phyloP scores from a whole-genome alignment of 1,140 invertebrate genomes.

The Thaumetopoea pityocampa region DNA sequence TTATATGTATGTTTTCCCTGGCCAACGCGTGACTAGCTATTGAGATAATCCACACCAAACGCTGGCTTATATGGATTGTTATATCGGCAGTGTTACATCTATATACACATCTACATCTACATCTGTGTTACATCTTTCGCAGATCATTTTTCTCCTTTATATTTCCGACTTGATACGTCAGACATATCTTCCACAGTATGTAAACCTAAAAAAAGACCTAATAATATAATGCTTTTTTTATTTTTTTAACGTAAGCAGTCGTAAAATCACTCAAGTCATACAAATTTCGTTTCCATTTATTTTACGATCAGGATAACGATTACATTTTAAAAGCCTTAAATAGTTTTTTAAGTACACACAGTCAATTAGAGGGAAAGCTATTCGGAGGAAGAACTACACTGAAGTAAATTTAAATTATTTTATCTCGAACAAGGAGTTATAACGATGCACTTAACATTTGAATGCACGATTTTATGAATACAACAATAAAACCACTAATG shows the following conservation, averaged over 20 bases:
- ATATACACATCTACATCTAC: no score
- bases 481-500: conserved; percentile 46
- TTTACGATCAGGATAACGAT: conserved; percentile 43
- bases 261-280: conserved; percentile 11
- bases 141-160: no score
- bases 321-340: conserved; percentile 34
- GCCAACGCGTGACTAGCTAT: no score
- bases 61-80: no score
- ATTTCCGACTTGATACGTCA: no score
- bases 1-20: no score
- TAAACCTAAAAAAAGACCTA: conserved; percentile 2
- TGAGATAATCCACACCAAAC: no score
- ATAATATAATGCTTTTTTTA: conserved; percentile 14
- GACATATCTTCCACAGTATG: no score
- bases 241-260: conserved; percentile 8
- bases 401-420: conserved; percentile 55
- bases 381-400: conserved; percentile 35
- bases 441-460: conserved; percentile 49
- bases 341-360: conserved; percentile 42
- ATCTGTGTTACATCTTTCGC: no score
- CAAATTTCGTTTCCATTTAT: conserved; percentile 25
- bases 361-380: conserved; percentile 55
- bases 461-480: conserved; percentile 50
- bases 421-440: conserved; percentile 51
- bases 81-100: no score